Percentiles rank a stretch among this genome's conserved stretches.
Conservation (phyloP, 2,113 vertebrate species). For the Setophaga coronata region DNA sequence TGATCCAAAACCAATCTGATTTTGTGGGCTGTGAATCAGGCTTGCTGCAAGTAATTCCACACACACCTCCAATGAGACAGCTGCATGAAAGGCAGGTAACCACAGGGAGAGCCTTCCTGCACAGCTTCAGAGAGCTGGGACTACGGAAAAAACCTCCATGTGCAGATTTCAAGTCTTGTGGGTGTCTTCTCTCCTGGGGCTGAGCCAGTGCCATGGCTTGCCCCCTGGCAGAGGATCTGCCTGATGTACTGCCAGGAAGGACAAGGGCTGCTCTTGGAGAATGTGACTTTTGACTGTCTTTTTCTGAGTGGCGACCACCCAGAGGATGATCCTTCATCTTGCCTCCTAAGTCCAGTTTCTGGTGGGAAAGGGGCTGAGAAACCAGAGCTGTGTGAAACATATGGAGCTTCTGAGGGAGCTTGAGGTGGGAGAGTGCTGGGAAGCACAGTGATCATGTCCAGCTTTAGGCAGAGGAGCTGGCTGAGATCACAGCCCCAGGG, state of each 20-base stretch:
- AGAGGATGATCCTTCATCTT: neutral
- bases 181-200: neutral
- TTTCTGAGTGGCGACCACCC: neutral
- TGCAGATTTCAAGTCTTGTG: neutral
- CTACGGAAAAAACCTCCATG: fast-evolving
- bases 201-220: neutral
- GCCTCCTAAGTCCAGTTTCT: neutral
- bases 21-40: neutral
- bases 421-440: neutral
- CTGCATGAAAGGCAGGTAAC: neutral
- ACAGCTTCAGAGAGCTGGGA: neutral
- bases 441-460: neutral
- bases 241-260: neutral
- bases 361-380: neutral
- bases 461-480: neutral
- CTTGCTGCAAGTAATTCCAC: neutral
- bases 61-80: neutral
- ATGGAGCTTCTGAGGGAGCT: neutral
- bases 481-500: neutral
- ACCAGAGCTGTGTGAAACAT: neutral
- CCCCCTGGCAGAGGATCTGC: neutral
- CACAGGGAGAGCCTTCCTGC: neutral
- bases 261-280: neutral
- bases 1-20: constrained; percentile 33
- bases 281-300: neutral